phyloP scores from a whole-genome alignment of 2,888 invertebrate species.

The Calliphora vomitoria region DNA sequence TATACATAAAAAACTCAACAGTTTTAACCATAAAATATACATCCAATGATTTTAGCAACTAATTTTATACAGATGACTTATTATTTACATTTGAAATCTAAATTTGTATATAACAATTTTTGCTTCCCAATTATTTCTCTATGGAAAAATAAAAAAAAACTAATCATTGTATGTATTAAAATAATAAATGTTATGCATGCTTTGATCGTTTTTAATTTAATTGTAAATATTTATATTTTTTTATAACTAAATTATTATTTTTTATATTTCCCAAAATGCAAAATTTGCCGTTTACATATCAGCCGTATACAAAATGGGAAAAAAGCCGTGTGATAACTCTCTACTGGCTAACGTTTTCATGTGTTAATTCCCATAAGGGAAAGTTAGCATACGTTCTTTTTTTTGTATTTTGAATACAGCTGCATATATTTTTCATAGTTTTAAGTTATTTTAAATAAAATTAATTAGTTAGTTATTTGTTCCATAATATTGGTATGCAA shows the following conservation, averaged over 20 bases:
- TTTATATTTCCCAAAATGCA: background rate
- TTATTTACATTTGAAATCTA: background rate
- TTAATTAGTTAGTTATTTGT: background rate
- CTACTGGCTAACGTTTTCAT: too few relatives aligned
- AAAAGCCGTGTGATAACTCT: too few relatives aligned
- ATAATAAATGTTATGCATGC: slow-evolving; percentile 3
- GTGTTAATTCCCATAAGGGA: too few relatives aligned
- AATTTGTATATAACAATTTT: background rate
- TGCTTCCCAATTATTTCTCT: background rate
- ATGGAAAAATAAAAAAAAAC: background rate
- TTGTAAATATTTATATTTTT: slow-evolving; percentile 46
- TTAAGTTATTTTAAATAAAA: slow-evolving; percentile 36
- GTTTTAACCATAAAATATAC: too few relatives aligned
- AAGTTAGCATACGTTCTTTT: too few relatives aligned
- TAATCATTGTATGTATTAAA: background rate
- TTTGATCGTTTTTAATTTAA: slow-evolving; percentile 21
- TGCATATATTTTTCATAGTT: background rate
- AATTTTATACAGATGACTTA: too few relatives aligned
- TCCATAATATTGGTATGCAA: background rate
- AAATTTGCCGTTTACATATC: slow-evolving; percentile 26
- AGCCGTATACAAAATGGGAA: background rate
- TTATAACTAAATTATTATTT: background rate
- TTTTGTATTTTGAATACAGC: too few relatives aligned
- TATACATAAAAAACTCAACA: too few relatives aligned
- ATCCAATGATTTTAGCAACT: too few relatives aligned